Base-by-base conservation (phyloP, 1,140 invertebrate species). In the Drosophila micromelanica region DNA sequence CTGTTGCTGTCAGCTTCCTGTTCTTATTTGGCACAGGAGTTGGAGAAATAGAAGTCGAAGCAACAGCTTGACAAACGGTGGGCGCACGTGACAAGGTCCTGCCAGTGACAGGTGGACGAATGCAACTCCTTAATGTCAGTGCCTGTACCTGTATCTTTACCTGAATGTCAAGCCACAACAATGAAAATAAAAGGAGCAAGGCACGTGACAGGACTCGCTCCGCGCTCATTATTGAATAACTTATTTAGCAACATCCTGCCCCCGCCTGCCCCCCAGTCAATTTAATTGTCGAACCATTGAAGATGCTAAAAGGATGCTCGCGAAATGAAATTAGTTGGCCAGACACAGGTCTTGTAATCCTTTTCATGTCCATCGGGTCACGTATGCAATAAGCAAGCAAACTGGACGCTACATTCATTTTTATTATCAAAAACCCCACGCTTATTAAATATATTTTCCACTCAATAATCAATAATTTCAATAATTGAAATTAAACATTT, bases 161-260 rank as follows among this genome's bases (percentile, higher is more conserved):
- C 62, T 67, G 54, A 57, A 70, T 74, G 65, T 70, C 65, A 40
- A n/a, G 46, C 43, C 11, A 32, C 61, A 65, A 89, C 84, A 89
- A 89, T 89, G 84, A 84, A 74, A 60, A 80, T 89, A 84, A 89
- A 84, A 80, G 79, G 51, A 59, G 62, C 20, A 17, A 51, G 79
- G 85, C 84, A 89, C 84, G 84, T 89, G 84, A 89, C 84, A 72
- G 85, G 76, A 80, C 73, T 84, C 65, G 45, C 54, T 45, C 46
- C 64, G 61, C 79, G 57, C 73, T 89, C 85, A 90, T 89, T 80
- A 89, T 89, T 89, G 79, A 89, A 89, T 89, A 80, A 84, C 59
- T 89, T 77, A 78, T 84, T 52, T 75, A 60, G 51, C 45, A 27
- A 13, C 27, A 13, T 17, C 12, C 7, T 27, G 5, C 11, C 37